Percentiles rank a stretch among this genome's conserved stretches.
phyloP scores from a whole-genome alignment of 2,113 vertebrate genomes.

The Callaeas wilsoni region DNA sequence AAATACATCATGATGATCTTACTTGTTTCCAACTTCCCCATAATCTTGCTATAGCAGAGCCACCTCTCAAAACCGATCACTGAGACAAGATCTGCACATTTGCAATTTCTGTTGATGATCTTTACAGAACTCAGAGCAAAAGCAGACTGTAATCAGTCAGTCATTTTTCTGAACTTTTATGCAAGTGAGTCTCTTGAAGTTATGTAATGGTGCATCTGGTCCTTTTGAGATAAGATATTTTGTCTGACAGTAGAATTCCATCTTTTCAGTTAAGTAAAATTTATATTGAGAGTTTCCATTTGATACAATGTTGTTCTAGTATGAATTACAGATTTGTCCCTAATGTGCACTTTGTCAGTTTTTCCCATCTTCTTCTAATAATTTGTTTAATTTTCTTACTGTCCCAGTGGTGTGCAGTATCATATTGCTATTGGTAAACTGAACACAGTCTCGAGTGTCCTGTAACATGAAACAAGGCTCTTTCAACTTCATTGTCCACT shows the following conservation, averaged over 20 bases:
- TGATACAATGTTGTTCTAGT: background rate
- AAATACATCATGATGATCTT: background rate
- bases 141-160: background rate
- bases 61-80: background rate
- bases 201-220: constrained; percentile 44
- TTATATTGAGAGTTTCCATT: background rate
- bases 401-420: background rate
- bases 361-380: background rate
- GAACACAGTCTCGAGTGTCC: background rate
- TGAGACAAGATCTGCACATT: background rate
- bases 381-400: constrained; percentile 4
- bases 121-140: background rate
- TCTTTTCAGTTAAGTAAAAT: constrained; percentile 2
- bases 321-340: background rate
- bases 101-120: constrained; percentile 8
- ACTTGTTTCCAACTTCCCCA: background rate
- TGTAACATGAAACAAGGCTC: background rate
- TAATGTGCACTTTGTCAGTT: background rate
- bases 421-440: background rate
- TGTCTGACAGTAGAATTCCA: constrained; percentile 3
- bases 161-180: background rate
- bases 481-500: background rate
- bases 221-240: constrained; percentile 52
- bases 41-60: background rate
- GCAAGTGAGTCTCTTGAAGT: constrained; percentile 40